These are phyloP conservation scores for Centruroides vittatus DNA, from an alignment of 1,140 invertebrate genomes.

Conservation along the genomic window DNA sequence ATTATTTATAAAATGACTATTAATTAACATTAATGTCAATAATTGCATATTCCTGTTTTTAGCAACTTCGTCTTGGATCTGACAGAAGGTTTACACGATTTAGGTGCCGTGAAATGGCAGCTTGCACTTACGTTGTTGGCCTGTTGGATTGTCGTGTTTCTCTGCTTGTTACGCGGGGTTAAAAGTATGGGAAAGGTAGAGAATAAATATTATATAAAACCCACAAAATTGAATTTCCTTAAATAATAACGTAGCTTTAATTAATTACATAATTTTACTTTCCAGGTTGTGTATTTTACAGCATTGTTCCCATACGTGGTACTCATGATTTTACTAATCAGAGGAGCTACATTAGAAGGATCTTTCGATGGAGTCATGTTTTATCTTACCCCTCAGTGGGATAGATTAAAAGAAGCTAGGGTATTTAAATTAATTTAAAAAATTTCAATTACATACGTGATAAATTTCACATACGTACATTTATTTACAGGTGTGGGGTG, in stretches of 20 bases:
- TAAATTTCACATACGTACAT: not conserved
- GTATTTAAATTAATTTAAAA: slow-evolving; percentile 11
- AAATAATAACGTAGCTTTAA: not conserved
- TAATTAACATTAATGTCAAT: not conserved
- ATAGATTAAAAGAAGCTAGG: slow-evolving; percentile 42
- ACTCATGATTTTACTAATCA: slow-evolving; percentile 84
- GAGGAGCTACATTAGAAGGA: slow-evolving; percentile 76
- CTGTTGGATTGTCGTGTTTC: slow-evolving; percentile 89
- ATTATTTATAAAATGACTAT: not conserved
- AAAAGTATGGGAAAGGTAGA: slow-evolving; percentile 89
- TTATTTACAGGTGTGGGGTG: slow-evolving; percentile 33
- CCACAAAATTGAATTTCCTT: not conserved
- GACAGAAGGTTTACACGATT: slow-evolving; percentile 61
- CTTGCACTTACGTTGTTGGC: slow-evolving; percentile 80
- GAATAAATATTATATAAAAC: too few species aligned
- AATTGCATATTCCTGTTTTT: slow-evolving; percentile 12
- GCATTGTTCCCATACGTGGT: slow-evolving; percentile 91
- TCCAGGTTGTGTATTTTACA: slow-evolving; percentile 85
- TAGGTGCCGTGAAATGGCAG: slow-evolving; percentile 83
- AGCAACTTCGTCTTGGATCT: slow-evolving; percentile 56
- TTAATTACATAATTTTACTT: slow-evolving; percentile 19
- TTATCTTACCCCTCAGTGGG: slow-evolving; percentile 73
- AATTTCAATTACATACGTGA: not conserved
- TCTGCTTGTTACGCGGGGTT: slow-evolving; percentile 96
- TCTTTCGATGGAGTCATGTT: slow-evolving; percentile 71